phyloP scores from a whole-genome alignment of 2,113 vertebrate species.

The Pionites leucogaster region DNA sequence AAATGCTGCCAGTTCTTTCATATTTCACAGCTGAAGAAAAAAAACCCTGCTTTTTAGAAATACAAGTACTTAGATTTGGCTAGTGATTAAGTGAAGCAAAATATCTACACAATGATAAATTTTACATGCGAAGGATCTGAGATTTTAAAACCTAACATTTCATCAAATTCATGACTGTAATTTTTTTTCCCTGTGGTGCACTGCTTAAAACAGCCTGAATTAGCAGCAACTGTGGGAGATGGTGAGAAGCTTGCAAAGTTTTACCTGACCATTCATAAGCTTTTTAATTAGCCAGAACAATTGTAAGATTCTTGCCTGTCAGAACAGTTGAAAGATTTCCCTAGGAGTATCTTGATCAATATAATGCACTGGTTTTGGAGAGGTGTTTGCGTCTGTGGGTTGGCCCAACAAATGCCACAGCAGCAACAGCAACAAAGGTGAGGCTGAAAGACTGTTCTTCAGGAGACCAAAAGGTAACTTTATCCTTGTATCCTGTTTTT shows the following conservation, averaged over 20 bases:
- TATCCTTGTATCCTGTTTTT: not conserved
- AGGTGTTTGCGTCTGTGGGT: not conserved
- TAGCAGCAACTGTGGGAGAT: not conserved
- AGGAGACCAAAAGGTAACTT: not conserved
- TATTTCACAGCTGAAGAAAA: not conserved
- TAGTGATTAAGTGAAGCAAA: not conserved
- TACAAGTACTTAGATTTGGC: not conserved
- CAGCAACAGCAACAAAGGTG: not conserved
- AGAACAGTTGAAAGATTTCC: not conserved
- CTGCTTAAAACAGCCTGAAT: not conserved
- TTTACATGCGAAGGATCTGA: not conserved
- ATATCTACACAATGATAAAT: not conserved
- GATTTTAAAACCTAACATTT: not conserved
- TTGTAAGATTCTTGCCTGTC: not conserved
- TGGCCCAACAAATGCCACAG: not conserved
- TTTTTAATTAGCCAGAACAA: not conserved
- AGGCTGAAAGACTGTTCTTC: not conserved
- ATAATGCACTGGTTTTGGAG: not conserved
- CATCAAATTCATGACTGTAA: not conserved
- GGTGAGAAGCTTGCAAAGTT: not conserved
- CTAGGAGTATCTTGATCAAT: not conserved
- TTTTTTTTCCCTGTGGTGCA: not conserved
- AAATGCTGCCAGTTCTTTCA: not conserved
- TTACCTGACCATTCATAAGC: not conserved
- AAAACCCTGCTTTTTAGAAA: not conserved